Evolutionary conservation across 2,797 vertebrate genomes (phyloP).

Genomic region (Fratercula arctica): DNA sequence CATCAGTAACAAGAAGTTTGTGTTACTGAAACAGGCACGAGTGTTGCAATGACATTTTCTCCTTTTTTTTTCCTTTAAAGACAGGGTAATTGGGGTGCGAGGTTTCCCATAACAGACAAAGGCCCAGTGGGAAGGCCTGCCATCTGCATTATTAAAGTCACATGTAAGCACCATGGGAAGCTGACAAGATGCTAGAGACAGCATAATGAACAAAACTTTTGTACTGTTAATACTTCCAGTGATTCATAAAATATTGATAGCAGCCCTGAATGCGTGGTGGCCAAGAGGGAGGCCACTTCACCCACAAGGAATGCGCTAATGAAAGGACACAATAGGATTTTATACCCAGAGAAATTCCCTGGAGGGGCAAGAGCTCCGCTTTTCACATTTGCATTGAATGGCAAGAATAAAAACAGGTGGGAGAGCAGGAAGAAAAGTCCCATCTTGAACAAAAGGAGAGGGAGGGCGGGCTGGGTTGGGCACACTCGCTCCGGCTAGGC

Average conservation of each 20-base stretch:
- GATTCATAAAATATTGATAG: constrained; percentile 40
- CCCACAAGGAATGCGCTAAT: not conserved
- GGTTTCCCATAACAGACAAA: not conserved
- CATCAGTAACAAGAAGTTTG: not conserved
- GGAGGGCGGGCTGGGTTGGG: not conserved
- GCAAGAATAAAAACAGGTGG: not conserved
- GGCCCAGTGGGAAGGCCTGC: not conserved
- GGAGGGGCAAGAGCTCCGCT: not conserved
- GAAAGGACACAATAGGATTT: not conserved
- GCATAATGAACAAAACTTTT: not conserved
- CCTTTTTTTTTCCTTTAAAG: not conserved
- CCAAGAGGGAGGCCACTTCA: not conserved
- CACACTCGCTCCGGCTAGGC: accelerated
- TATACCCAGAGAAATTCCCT: not conserved
- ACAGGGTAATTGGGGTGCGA: not conserved
- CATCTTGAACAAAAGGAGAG: not conserved
- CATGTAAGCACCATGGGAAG: not conserved
- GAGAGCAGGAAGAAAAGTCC: not conserved
- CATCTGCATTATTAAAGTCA: not conserved
- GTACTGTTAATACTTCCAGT: not conserved
- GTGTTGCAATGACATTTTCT: not conserved
- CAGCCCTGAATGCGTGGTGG: not conserved
- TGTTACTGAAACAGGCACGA: not conserved
- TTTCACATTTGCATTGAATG: not conserved
- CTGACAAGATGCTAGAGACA: not conserved